Evolutionary conservation across 2,888 invertebrate species (phyloP), one percentile per base, ranked within the genome.

Genomic region (Aphodius granarius): DNA sequence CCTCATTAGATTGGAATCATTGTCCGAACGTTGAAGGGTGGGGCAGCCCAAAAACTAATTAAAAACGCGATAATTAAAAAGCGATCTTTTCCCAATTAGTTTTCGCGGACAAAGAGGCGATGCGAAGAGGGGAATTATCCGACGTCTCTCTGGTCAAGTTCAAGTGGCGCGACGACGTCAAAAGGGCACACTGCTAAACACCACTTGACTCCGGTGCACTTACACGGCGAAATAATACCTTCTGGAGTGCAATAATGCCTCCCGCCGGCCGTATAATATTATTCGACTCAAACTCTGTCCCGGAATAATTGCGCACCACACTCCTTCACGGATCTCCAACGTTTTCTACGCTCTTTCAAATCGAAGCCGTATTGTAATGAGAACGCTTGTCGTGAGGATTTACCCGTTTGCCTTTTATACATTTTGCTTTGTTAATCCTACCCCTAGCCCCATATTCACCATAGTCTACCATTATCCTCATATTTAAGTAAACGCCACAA

Each of bases 251-350:
- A 68, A 83, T 83, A 85, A 84, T 85, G 82, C 80, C 83, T 83
- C 81, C 81, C 81, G 82, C 81, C 83, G 81, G 83, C 84, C 85
- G 83, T 83, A 80, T 85, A 84, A 85, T 85, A 83, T 81, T 83
- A 85, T 84, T 85, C 82, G 72, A 73, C 74, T 66, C 73, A 72
- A 75, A 74, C 76, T 74, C 76, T 76, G 76, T 77, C 75, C 75
- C 71, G 73, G 73, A 73, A 77, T 80, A 79, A 79, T 80, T 78
- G 77, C 66, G 65, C 73, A 71, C 64, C 21, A 23, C 74, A 64
- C 71, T 64, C n/a, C n/a, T n/a, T n/a, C n/a, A n/a, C 43, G 43
- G 43, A 43, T 43, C 43, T 43, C 43, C 43, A 13, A n/a, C n/a
- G n/a, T n/a, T 43, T 43, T 43, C 43, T 43, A 6, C 13, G 43